These are phyloP conservation scores for Poeciliopsis occidentalis DNA, from an alignment of 2,113 vertebrate genomes.

Conservation along the genomic window DNA sequence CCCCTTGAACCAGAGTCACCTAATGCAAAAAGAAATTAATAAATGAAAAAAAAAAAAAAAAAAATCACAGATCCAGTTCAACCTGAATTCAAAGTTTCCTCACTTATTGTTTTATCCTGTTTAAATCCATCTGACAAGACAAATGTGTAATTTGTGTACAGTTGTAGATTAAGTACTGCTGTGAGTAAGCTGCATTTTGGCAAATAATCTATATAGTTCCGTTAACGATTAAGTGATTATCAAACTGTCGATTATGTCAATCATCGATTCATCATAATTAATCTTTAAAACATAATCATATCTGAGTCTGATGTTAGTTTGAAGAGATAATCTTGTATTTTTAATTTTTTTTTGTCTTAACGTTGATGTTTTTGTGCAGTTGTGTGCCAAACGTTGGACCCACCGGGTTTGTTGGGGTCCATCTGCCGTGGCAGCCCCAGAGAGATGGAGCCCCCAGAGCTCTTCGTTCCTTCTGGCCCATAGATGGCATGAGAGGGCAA, in stretches of 20 bases:
- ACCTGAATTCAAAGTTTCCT: neutral
- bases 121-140: no score
- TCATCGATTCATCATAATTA: no score
- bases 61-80: neutral
- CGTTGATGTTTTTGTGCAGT: neutral
- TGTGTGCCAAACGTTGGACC: conserved; percentile 31
- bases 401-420: conserved; percentile 91
- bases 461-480: conserved; percentile 88
- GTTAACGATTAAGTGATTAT: no score
- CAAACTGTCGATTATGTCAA: no score
- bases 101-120: no score
- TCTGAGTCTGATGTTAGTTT: neutral
- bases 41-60: neutral
- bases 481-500: conserved; percentile 91
- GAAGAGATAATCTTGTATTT: neutral
- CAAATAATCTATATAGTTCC: no score
- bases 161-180: no score
- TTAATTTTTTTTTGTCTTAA: neutral
- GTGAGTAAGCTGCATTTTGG: no score
- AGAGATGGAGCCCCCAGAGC: conserved; percentile 93
- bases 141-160: no score
- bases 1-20: neutral
- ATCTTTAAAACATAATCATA: neutral
- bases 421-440: conserved; percentile 94
- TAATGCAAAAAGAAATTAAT: neutral